A percentile compares a stretch with the other conserved stretches of the same genome.
These are phyloP conservation scores for Phthorimaea operculella DNA, from an alignment of 1,140 invertebrate species.

Conservation along the genomic window DNA sequence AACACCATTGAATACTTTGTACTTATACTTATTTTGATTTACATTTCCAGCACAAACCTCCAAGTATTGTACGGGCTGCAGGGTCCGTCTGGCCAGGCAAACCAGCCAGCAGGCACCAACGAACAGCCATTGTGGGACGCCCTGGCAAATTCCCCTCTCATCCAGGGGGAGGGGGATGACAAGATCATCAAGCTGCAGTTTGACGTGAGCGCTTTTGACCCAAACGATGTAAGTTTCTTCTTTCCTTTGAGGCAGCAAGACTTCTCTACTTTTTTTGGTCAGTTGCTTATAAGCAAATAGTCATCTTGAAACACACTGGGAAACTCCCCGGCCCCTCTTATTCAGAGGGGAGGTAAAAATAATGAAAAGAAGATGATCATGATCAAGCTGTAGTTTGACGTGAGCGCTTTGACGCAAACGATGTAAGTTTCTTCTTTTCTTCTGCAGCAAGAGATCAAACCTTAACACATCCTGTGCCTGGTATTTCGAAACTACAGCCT, in stretches of 20 bases:
- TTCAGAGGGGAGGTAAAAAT: constrained; percentile 30
- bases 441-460: too few species aligned
- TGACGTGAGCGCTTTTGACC: constrained; percentile 40
- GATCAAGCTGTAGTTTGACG: constrained; percentile 38
- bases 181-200: constrained; percentile 36
- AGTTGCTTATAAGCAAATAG: too few species aligned
- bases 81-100: not conserved
- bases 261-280: too few species aligned
- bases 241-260: too few species aligned
- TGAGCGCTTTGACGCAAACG: constrained; percentile 38
- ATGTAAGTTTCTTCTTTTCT: constrained; percentile 30
- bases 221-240: constrained; percentile 26
- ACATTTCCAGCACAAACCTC: not conserved
- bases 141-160: constrained; percentile 28
- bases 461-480: too few species aligned
- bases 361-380: too few species aligned
- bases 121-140: constrained; percentile 16
- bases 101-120: not conserved
- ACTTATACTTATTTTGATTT: not conserved
- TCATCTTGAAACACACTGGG: too few species aligned
- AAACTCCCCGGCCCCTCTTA: too few species aligned
- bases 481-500: too few species aligned
- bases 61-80: not conserved
- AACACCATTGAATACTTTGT: too few species aligned
- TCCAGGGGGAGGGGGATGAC: constrained; percentile 29